phyloP scores from a whole-genome alignment of 2,113 vertebrate genomes.

The Vombatus ursinus region DNA sequence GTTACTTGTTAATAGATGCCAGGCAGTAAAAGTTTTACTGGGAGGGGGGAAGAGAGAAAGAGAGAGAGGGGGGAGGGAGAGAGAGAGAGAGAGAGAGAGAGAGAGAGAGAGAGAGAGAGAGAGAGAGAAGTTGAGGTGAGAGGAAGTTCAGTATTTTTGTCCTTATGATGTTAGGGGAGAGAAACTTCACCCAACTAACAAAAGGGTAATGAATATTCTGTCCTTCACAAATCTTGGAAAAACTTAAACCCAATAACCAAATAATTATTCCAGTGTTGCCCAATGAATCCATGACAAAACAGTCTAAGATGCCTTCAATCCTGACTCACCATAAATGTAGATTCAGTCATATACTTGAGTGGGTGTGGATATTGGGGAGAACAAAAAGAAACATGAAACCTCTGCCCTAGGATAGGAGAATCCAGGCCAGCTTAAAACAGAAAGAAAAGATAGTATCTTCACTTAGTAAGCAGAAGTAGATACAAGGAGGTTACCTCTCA shows the following conservation, averaged over 20 bases:
- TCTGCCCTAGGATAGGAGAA: neutral
- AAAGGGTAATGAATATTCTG: neutral
- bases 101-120: neutral
- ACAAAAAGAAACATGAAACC: neutral
- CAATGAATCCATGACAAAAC: neutral
- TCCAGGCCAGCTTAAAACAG: neutral
- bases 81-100: too few species aligned
- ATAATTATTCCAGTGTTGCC: neutral
- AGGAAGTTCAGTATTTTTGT: neutral
- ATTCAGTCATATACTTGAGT: neutral
- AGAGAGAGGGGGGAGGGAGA: too few species aligned
- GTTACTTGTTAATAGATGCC: too few species aligned
- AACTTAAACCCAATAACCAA: neutral
- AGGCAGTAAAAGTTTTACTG: too few species aligned
- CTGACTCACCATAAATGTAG: neutral
- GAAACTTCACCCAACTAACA: neutral
- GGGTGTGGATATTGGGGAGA: neutral
- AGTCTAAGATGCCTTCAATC: neutral
- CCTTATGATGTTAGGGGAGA: neutral
- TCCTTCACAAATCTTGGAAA: neutral
- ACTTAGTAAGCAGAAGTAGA: neutral
- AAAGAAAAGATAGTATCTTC: neutral
- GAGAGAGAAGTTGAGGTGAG: neutral
- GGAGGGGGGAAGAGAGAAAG: too few species aligned
- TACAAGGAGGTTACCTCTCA: slow-evolving; percentile 26